Evolutionary conservation across 2,888 invertebrate genomes (phyloP).

Genomic region (Temnothorax unifasciatus): DNA sequence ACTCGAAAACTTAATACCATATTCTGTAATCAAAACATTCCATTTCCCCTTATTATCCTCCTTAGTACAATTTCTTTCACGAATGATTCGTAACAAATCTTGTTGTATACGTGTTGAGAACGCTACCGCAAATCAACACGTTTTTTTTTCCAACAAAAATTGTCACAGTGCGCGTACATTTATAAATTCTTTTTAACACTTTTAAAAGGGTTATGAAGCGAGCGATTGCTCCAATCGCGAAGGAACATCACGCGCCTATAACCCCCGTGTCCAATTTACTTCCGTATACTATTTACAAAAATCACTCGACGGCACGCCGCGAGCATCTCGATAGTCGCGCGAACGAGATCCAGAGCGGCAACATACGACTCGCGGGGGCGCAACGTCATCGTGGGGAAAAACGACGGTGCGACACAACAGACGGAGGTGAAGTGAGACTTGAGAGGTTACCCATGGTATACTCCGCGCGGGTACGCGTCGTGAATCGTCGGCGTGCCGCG

Average conservation of each 20-base stretch:
- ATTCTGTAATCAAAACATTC: conserved; percentile 82
- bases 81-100: background rate
- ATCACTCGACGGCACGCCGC: background rate
- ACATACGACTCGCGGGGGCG: background rate
- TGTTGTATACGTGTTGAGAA: background rate
- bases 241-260: background rate
- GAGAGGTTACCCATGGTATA: conserved; percentile 41
- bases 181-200: background rate
- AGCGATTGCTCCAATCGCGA: background rate
- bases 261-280: background rate
- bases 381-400: background rate
- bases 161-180: background rate
- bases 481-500: background rate
- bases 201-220: background rate
- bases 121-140: background rate
- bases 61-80: background rate
- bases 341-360: background rate
- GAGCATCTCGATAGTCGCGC: background rate
- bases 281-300: background rate
- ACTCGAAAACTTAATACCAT: conserved; percentile 91
- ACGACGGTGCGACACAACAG: background rate
- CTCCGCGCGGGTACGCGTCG: background rate
- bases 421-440: background rate
- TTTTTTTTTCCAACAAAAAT: background rate
- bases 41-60: conserved; percentile 19